These are phyloP conservation scores for Rhabdomys pumilio DNA, from an alignment of 2,797 vertebrate genomes.

Conservation along the genomic window DNA sequence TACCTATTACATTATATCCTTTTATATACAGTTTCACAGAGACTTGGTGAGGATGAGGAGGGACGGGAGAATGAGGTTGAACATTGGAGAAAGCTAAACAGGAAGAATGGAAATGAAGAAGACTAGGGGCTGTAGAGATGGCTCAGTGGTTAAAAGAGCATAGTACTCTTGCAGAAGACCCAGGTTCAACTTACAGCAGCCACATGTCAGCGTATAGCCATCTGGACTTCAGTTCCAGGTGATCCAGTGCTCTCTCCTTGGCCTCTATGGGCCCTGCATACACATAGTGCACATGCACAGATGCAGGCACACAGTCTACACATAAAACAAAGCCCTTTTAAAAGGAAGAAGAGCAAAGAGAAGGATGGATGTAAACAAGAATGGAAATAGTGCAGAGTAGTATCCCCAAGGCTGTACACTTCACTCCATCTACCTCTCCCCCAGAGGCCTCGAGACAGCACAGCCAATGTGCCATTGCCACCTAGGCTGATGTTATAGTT, in stretches of 20 bases:
- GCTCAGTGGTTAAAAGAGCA: not conserved
- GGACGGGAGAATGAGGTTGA: not conserved
- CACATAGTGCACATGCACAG: too few species aligned
- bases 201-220: not conserved
- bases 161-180: not conserved
- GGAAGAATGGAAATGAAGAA: not conserved
- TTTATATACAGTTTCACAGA: not conserved
- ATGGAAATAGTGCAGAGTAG: conserved; percentile 23
- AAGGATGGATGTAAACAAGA: conserved; percentile 15
- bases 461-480: not conserved
- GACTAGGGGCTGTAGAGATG: not conserved
- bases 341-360: conserved; percentile 33
- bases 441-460: not conserved
- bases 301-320: not conserved
- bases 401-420: not conserved
- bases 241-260: not conserved
- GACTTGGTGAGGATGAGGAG: accelerated
- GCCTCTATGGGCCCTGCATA: not conserved
- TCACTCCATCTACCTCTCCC: not conserved
- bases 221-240: too few species aligned
- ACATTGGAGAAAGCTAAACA: not conserved
- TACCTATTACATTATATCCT: not conserved
- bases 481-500: not conserved
- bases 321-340: not conserved
- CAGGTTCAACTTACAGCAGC: not conserved